Conservation (phyloP, 2,113 vertebrate species). For the Hirundichthys speculiger region DNA sequence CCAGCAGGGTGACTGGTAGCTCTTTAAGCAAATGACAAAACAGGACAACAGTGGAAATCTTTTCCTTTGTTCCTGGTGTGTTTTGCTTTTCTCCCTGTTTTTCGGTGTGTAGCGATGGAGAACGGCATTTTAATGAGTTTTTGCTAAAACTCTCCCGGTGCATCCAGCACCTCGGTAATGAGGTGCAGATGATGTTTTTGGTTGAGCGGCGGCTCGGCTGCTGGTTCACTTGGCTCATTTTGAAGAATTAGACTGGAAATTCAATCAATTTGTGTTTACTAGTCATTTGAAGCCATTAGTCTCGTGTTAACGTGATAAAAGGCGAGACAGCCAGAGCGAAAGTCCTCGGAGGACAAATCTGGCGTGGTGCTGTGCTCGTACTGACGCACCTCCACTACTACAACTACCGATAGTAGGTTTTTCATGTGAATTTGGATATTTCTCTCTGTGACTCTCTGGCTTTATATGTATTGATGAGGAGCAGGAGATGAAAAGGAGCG, state of each 20-base stretch:
- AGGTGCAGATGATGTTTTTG: constrained; percentile 58
- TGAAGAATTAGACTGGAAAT: constrained; percentile 24
- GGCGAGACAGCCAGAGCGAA: too few species aligned
- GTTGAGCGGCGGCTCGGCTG: constrained; percentile 6
- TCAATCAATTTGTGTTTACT: constrained; percentile 21
- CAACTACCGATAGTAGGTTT: too few species aligned
- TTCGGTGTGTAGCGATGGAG: constrained; percentile 54
- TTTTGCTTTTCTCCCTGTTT: constrained; percentile 9
- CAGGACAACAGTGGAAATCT: constrained; percentile 20
- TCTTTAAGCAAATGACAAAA: constrained; percentile 26
- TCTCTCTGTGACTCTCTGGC: too few species aligned
- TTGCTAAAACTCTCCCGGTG: constrained; percentile 41
- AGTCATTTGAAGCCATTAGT: constrained; percentile 13
- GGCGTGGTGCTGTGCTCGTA: too few species aligned
- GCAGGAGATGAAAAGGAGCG: too few species aligned
- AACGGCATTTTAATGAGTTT: constrained; percentile 75
- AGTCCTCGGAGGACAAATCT: too few species aligned
- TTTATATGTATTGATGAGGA: too few species aligned
- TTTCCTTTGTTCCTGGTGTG: constrained; percentile 1
- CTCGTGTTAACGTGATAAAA: constrained; percentile 32
- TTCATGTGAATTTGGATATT: too few species aligned
- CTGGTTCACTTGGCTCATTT: constrained; percentile 19
- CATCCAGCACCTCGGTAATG: constrained; percentile 57
- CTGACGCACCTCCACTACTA: too few species aligned
- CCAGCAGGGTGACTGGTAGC: constrained; percentile 20